These are phyloP conservation scores for Nymphalis c-album DNA, from an alignment of 2,888 invertebrate genomes.

Conservation along the genomic window DNA sequence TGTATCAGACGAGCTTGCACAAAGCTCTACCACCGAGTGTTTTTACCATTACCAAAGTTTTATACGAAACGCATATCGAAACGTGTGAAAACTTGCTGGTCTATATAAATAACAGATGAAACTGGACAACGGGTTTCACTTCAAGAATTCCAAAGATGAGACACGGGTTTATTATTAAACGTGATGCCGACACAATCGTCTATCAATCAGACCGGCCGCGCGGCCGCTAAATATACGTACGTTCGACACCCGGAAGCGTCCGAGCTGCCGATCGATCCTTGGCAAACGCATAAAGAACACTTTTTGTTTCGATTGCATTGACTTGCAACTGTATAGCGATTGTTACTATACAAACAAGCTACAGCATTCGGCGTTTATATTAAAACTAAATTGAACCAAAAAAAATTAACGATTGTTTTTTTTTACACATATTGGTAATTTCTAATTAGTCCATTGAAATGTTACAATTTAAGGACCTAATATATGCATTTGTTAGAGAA, in stretches of 20 bases:
- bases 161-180: slow-evolving; percentile 15
- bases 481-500: too few relatives aligned
- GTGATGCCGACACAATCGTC: slow-evolving; percentile 7
- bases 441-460: too few relatives aligned
- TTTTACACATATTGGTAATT: too few relatives aligned
- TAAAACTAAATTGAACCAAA: neutral
- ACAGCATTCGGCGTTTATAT: slow-evolving; percentile 9
- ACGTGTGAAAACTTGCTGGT: too few relatives aligned
- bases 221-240: slow-evolving; percentile 7
- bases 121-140: neutral
- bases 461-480: too few relatives aligned
- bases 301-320: slow-evolving; percentile 30
- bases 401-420: neutral
- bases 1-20: too few relatives aligned
- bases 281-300: slow-evolving; percentile 26
- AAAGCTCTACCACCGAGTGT: too few relatives aligned
- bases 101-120: neutral
- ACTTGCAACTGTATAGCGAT: slow-evolving; percentile 17
- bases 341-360: slow-evolving; percentile 7
- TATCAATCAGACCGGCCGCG: slow-evolving; percentile 19
- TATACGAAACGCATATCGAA: too few relatives aligned
- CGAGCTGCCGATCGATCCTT: slow-evolving; percentile 29
- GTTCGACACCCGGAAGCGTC: slow-evolving; percentile 26
- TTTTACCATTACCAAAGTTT: too few relatives aligned
- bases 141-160: slow-evolving; percentile 13